These are phyloP conservation scores for Lasiurus cinereus DNA, from an alignment of 2,113 vertebrate genomes.

Conservation along the genomic window DNA sequence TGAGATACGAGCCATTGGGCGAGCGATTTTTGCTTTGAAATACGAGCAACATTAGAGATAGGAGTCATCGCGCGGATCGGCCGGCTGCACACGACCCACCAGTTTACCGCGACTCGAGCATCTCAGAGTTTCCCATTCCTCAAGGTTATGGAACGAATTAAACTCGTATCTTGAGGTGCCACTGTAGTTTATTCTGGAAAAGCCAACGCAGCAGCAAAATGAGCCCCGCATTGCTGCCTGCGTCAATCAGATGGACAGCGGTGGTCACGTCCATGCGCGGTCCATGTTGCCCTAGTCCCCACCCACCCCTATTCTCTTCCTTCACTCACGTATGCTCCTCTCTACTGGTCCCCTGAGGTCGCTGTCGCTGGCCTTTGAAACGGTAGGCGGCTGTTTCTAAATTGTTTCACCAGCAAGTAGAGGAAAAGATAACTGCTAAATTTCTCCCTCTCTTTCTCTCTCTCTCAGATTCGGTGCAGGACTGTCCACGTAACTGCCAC, in stretches of 20 bases:
- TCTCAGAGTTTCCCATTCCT: no score
- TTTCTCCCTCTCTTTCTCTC: slow-evolving; percentile 84
- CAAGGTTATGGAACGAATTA: no score
- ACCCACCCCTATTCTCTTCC: background rate
- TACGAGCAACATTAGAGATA: no score
- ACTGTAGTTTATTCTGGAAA: background rate
- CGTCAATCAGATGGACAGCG: background rate
- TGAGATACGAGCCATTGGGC: no score
- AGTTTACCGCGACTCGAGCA: no score
- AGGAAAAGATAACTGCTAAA: background rate
- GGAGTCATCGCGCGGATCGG: no score
- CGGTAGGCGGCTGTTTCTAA: background rate
- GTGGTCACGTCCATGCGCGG: fast-evolving
- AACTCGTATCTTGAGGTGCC: no score
- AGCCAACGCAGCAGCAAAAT: background rate
- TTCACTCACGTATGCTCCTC: fast-evolving
- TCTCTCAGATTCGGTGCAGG: slow-evolving; percentile 97
- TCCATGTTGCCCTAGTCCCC: background rate
- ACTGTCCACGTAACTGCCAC: slow-evolving; percentile 98
- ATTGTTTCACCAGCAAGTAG: background rate
- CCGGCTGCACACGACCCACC: no score
- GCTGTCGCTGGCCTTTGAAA: background rate
- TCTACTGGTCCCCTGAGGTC: background rate
- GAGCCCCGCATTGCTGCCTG: background rate
- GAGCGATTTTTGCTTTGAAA: no score